Evolutionary conservation across 2,113 vertebrate genomes (phyloP).

Genomic region (Cynopterus brachyotis): DNA sequence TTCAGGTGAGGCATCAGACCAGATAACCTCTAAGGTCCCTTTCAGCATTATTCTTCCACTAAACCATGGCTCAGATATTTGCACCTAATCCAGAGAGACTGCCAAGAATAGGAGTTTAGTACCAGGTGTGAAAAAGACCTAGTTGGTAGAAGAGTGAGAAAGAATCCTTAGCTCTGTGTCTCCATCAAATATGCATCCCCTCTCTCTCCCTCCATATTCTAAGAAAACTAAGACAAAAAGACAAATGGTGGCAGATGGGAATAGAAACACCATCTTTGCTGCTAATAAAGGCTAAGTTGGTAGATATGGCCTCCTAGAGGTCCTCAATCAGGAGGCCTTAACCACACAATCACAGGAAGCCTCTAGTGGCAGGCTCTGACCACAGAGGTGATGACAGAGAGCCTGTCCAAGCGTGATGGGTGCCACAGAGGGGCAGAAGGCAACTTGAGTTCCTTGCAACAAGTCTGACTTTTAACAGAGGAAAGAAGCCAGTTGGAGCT

Average conservation of each 20-base stretch:
- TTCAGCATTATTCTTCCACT: background rate
- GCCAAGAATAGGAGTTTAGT: background rate
- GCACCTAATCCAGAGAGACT: background rate
- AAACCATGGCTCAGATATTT: background rate
- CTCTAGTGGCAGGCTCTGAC: no score
- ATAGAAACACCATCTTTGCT: background rate
- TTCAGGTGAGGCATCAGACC: background rate
- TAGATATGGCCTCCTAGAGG: background rate
- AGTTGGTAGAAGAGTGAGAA: background rate
- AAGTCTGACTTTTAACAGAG: background rate
- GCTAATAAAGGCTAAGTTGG: background rate
- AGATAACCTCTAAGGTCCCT: background rate
- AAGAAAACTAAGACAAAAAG: background rate
- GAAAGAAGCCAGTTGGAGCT: background rate
- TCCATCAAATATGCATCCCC: background rate
- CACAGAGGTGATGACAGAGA: background rate
- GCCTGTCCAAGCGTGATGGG: background rate
- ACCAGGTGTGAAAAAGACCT: background rate
- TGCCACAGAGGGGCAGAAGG: background rate
- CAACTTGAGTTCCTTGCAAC: background rate
- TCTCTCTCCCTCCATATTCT: background rate
- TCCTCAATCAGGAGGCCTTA: no score
- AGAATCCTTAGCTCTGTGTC: background rate
- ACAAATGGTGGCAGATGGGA: accelerated
- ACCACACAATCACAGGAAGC: background rate